These are phyloP conservation scores for Lanistes nyassanus DNA, from an alignment of 1,140 invertebrate species.

Conservation along the genomic window DNA sequence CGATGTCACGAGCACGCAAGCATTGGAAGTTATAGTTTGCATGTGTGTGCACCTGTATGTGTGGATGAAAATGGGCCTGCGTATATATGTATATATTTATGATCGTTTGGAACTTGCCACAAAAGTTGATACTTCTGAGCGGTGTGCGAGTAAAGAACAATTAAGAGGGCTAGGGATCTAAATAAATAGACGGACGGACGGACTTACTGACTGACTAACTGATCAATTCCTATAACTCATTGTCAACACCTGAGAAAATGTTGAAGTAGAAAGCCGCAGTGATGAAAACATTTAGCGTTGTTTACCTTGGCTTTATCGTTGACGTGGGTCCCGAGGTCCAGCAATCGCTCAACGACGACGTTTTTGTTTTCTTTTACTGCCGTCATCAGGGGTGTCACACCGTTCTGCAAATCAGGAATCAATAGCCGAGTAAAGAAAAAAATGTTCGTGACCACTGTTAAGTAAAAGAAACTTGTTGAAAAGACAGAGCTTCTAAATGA, in stretches of 20 bases:
- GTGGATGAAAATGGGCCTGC: too few relatives aligned
- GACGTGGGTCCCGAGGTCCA: slow-evolving; percentile 91
- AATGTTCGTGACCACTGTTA: background rate
- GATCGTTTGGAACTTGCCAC: too few relatives aligned
- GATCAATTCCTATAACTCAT: too few relatives aligned
- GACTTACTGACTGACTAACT: background rate
- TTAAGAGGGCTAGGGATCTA: too few relatives aligned
- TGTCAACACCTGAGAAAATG: background rate
- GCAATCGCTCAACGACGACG: slow-evolving; percentile 86
- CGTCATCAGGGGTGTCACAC: slow-evolving; percentile 94
- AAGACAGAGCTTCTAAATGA: background rate
- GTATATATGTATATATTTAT: too few relatives aligned
- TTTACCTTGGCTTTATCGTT: slow-evolving; percentile 74
- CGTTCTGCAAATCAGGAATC: slow-evolving; percentile 75
- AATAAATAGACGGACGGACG: background rate
- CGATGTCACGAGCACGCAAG: too few relatives aligned
- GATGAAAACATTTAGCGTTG: slow-evolving; percentile 19
- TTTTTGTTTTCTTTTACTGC: slow-evolving; percentile 94
- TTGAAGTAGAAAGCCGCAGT: background rate
- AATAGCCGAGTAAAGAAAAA: background rate
- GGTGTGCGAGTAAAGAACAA: too few relatives aligned
- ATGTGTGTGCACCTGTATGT: too few relatives aligned
- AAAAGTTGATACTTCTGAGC: too few relatives aligned
- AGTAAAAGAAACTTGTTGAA: background rate
- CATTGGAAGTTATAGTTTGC: too few relatives aligned